Conservation (phyloP, 2,797 vertebrate species). For the Psittacula derbiana region DNA sequence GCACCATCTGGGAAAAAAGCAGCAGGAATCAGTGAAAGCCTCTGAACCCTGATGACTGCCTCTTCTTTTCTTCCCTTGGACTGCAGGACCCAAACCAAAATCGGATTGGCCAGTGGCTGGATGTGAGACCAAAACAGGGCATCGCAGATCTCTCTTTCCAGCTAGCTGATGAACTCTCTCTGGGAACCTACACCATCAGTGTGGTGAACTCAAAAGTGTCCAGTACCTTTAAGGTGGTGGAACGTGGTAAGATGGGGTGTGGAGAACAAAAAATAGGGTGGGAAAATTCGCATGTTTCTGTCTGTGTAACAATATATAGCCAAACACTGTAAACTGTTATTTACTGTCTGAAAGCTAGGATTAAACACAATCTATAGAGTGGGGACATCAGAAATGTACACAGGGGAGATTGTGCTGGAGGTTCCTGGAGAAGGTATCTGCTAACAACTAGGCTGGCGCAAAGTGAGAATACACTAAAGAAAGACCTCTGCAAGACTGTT, state of each 20-base stretch:
- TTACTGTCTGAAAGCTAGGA: not conserved
- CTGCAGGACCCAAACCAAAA: slow-evolving; percentile 65
- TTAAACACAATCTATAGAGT: not conserved
- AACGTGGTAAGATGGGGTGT: slow-evolving; percentile 40
- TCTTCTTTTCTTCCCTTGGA: not conserved
- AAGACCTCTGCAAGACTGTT: not conserved
- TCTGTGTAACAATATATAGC: not conserved
- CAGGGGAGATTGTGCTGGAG: not conserved
- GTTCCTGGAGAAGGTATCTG: not conserved
- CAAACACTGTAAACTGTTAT: not conserved
- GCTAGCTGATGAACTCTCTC: slow-evolving; percentile 38
- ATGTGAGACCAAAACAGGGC: slow-evolving; percentile 64
- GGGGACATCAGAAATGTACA: not conserved
- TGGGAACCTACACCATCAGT: slow-evolving; percentile 65
- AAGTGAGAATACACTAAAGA: not conserved
- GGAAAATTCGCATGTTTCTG: not conserved
- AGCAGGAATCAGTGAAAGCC: not conserved
- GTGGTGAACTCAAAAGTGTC: slow-evolving; percentile 24
- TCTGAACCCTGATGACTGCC: not conserved
- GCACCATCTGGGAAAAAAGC: not conserved
- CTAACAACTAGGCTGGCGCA: not conserved
- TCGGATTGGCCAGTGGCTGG: slow-evolving; percentile 65
- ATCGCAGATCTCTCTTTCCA: slow-evolving; percentile 68
- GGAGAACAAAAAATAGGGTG: not conserved
- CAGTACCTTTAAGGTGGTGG: slow-evolving; percentile 63